A percentile compares a stretch with the other conserved stretches of the same genome.
Evolutionary conservation across 2,113 vertebrate genomes (phyloP).

Genomic region (Oreotrochilus melanogaster): DNA sequence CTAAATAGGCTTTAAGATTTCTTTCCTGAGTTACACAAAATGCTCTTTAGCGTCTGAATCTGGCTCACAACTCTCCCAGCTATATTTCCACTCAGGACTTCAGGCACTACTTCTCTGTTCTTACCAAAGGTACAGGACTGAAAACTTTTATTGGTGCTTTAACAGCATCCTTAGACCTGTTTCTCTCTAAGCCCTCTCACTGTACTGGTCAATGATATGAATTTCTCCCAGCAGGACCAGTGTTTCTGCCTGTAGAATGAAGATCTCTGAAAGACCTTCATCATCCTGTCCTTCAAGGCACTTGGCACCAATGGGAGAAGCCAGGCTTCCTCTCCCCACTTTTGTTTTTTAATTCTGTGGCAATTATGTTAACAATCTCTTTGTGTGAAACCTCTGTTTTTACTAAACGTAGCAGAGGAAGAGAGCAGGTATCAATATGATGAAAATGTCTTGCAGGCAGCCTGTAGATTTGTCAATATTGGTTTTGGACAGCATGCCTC

Average conservation of each 20-base stretch:
- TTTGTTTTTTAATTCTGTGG: neutral
- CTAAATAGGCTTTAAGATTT: neutral
- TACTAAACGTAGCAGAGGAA: neutral
- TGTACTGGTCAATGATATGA: neutral
- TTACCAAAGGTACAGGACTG: neutral
- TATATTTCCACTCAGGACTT: neutral
- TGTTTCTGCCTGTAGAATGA: neutral
- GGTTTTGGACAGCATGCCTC: conserved; percentile 24
- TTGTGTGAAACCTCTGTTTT: neutral
- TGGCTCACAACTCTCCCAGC: neutral
- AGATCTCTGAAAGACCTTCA: neutral
- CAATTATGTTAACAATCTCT: neutral
- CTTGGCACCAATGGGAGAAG: neutral
- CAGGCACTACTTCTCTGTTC: neutral
- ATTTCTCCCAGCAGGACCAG: neutral
- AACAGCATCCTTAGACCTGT: neutral
- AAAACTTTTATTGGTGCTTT: neutral
- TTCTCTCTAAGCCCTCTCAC: neutral
- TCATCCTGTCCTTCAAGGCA: neutral
- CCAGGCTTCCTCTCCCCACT: neutral
- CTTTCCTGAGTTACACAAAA: neutral
- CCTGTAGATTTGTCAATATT: conserved; percentile 43
- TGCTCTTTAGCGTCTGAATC: neutral
- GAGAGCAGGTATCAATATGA: neutral
- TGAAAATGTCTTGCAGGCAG: conserved; percentile 43